Evolutionary conservation across 2,113 vertebrate genomes (phyloP).

Genomic region (Mormyrus lacerda): DNA sequence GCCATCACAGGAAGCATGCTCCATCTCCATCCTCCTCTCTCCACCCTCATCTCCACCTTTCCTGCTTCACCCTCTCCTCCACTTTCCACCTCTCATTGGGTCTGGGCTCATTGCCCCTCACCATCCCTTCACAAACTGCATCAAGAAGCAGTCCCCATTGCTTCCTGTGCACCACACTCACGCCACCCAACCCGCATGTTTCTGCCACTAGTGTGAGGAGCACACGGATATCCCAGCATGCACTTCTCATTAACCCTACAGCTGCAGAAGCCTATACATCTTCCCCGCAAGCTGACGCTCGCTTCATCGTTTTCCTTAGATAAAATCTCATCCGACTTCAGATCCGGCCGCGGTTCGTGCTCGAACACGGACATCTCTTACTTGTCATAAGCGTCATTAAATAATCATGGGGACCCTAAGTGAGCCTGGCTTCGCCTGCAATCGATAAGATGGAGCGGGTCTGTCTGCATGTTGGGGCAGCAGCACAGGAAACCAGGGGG

Average conservation of each 20-base stretch:
- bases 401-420: conserved; percentile 13
- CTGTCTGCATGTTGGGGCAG: not conserved
- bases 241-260: not conserved
- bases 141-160: not conserved
- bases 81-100: not conserved
- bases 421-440: not conserved
- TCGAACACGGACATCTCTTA: not conserved
- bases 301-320: not conserved
- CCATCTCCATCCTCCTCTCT: not conserved
- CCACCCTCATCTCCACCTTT: not conserved
- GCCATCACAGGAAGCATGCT: not conserved
- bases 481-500: not conserved
- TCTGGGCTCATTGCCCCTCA: not conserved
- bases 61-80: not conserved
- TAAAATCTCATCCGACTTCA: not conserved
- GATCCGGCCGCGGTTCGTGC: not conserved
- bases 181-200: not conserved
- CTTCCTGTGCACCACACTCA: not conserved
- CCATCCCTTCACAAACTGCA: not conserved
- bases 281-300: not conserved
- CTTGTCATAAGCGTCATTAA: conserved; percentile 8
- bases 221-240: not conserved
- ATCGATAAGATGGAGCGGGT: conserved; percentile 3
- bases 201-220: not conserved
- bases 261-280: not conserved